Conservation (phyloP, 2,113 vertebrate genomes). For the Turdus rufiventris region DNA sequence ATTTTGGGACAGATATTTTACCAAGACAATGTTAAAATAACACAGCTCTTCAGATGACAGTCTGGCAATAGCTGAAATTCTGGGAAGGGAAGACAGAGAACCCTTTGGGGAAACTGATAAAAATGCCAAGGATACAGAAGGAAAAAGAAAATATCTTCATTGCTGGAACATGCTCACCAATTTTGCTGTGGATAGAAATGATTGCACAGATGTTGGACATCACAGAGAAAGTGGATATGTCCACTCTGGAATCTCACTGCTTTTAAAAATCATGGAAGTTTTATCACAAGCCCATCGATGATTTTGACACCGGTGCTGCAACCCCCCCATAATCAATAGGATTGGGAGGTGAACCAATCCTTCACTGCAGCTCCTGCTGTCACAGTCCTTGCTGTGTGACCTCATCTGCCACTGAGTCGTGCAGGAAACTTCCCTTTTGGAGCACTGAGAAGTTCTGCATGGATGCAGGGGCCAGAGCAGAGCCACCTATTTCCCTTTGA, state of each 20-base stretch:
- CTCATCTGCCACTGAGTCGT: background rate
- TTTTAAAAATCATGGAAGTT: background rate
- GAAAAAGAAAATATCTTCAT: background rate
- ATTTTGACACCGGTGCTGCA: background rate
- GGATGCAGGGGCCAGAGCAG: background rate
- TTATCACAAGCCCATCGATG: background rate
- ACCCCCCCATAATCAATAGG: background rate
- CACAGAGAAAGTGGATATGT: background rate
- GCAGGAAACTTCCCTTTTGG: background rate
- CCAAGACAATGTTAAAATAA: background rate
- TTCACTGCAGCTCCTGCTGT: background rate
- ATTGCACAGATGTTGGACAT: background rate
- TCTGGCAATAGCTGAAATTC: background rate
- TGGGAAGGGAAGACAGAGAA: background rate
- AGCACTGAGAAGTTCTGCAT: background rate
- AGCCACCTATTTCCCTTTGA: background rate
- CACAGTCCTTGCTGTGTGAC: background rate
- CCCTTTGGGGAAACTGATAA: background rate
- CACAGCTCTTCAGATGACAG: background rate
- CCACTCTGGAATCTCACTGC: background rate
- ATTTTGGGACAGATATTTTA: background rate
- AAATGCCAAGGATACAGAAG: slow-evolving; percentile 21
- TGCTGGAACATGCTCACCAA: background rate
- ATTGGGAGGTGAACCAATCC: background rate
- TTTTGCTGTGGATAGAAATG: background rate